Base-by-base conservation (phyloP, 2,113 vertebrate genomes). In the Heterotilapia buettikoferi region DNA sequence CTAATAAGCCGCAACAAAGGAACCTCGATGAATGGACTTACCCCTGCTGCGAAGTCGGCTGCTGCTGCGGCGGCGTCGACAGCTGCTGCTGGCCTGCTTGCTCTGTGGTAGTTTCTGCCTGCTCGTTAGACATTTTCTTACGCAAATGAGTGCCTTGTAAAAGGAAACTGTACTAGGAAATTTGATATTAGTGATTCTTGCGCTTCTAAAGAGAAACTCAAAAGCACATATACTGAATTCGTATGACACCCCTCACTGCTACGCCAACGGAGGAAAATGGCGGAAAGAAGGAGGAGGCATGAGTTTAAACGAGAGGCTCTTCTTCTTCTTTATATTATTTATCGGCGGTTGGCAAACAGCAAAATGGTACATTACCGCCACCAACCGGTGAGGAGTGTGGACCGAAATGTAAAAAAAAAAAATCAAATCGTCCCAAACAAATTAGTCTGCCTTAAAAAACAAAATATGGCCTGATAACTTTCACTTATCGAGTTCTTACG, bases 41-140 rank as follows among this genome's bases (percentile, higher is more conserved):
- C 96, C 95, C 96, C 36, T 91, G 86, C 82, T 82, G 71, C 40
- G 40, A 26, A 73, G 68, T 26, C 14, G 71, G 71, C 43, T 29
- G 71, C 43, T 24, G 68, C 61, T 26, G 57, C 9, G 24, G 43
- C 71, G 43, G 43, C 43, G 24, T 18, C 36, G 89, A 84, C 80
- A 79, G 68, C 56, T 26, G 85, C 47, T 31, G 80, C 13, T 38
- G 84, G 66, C 33, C 91, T 71, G 43, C 53, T 45, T 93, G 93
- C 82, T 96, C 95, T 3, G 86, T 12, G 6, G 53, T 40, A 24
- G 50, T 91, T 50, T 95, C 93, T 24, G 53, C 57, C 85, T 94
- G 91, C 26, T 97, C 96, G 90, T 81, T 91, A 16, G 96, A 96
- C 96, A 97, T 97, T 78, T 93, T 96, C 11, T 33, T 24, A 11